Evolutionary conservation across 1,140 invertebrate species (phyloP), one percentile per base, ranked within the genome.

Genomic region (Cydia fagiglandana): DNA sequence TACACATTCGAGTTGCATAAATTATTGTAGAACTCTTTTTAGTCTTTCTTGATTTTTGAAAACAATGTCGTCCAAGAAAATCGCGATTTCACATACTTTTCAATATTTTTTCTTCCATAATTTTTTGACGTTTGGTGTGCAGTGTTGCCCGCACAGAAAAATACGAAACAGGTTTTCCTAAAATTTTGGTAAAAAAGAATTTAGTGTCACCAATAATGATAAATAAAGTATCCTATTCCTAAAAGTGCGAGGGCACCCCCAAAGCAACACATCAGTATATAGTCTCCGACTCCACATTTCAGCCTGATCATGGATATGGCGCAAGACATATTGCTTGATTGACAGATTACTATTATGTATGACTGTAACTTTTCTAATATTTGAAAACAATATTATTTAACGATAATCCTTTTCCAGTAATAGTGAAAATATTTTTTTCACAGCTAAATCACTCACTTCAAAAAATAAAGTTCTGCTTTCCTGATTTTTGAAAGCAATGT

Each of bases 21-120:
- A 74, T 47, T 73, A 50, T 34, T 30, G 66, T 45, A n/a, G 20
- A 70, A 53, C n/a, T 53, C 50, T 45, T 74, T 4, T 24, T 13
- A 45, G 41, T 38, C 66, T 70, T 17, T 38, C 50, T 30, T 17
- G 38, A 45, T 53, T 50, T 74, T 74, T 74, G 20, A 34, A 74
- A 53, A 74, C 24, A 74, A 45, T 47, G 41, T 74, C 45, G 73
- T 53, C 17, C 24, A 24, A 24, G 73, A 7, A 50, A 20, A 47
- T 56, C 24, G 17, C 47, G n/a, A n/a, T n/a, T n/a, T n/a, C n/a
- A n/a, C n/a, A n/a, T n/a, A n/a, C 73, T 53, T 73, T 24, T 73
- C n/a, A 12, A 45, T 74, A 74, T 53, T 53, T 74, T 74, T 30
- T 73, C 73, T 53, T 70, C 45, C 66, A 70, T 70, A 70, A 38